phyloP scores from a whole-genome alignment of 2,113 vertebrate species.

The Brachyhypopomus gauderio region DNA sequence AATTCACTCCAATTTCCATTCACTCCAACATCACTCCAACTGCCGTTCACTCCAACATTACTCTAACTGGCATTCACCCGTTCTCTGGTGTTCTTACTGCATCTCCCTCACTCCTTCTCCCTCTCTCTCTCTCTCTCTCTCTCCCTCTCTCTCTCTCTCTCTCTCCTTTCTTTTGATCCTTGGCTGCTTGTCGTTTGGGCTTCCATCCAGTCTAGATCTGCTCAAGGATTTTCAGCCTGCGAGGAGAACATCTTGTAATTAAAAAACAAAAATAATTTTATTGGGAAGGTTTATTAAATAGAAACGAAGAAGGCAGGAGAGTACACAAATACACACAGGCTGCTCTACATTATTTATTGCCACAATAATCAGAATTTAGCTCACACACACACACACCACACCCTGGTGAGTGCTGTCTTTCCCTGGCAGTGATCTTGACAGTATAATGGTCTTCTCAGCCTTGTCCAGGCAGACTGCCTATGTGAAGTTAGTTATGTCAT shows the following conservation, averaged over 20 bases:
- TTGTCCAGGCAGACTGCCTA: background rate
- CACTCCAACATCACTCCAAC: too few species aligned
- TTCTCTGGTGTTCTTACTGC: background rate
- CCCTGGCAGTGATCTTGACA: slow-evolving; percentile 22
- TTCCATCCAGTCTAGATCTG: background rate
- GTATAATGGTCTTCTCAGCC: background rate
- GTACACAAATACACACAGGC: background rate
- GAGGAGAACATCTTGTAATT: background rate
- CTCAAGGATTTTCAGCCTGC: background rate
- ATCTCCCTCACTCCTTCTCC: background rate
- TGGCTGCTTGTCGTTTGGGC: background rate
- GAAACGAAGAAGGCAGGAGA: background rate
- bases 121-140: slow-evolving; percentile 21
- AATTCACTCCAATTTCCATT: too few species aligned
- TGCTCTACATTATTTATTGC: background rate
- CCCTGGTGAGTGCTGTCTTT: slow-evolving; percentile 55
- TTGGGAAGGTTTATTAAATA: background rate
- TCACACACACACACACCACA: slow-evolving; percentile 48
- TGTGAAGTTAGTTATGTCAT: background rate
- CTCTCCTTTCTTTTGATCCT: background rate
- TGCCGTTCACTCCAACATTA: too few species aligned
- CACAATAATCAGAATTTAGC: background rate
- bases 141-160: background rate
- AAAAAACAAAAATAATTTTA: background rate
- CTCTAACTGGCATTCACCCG: background rate